These are phyloP conservation scores for Cetonia aurata DNA, from an alignment of 2,888 invertebrate species.

Conservation along the genomic window DNA sequence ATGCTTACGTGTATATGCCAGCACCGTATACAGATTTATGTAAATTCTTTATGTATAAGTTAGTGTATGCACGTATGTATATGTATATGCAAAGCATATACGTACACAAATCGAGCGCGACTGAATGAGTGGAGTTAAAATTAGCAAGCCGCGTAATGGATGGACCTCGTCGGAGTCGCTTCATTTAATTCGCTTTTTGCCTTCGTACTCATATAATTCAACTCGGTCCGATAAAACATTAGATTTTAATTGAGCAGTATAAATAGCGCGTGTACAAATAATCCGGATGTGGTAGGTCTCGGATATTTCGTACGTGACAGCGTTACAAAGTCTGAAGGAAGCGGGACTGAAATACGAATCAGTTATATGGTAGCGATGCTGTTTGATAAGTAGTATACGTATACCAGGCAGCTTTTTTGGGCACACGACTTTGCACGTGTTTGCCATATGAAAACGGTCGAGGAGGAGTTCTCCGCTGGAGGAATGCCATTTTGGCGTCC, in stretches of 20 bases:
- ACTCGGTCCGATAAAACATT: slow-evolving; percentile 35
- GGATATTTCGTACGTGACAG: slow-evolving; percentile 49
- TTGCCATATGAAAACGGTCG: slow-evolving; percentile 51
- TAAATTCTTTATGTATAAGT: background rate
- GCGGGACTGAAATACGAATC: slow-evolving; percentile 51
- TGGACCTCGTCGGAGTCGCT: slow-evolving; percentile 29
- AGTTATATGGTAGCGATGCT: slow-evolving; percentile 45
- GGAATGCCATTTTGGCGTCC: slow-evolving; percentile 54
- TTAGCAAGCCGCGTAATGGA: slow-evolving; percentile 34
- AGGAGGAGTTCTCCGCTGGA: slow-evolving; percentile 52
- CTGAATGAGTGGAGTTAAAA: slow-evolving; percentile 35
- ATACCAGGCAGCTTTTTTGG: slow-evolving; percentile 33
- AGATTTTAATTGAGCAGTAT: slow-evolving; percentile 40
- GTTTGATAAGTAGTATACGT: slow-evolving; percentile 47
- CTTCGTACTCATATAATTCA: slow-evolving; percentile 21
- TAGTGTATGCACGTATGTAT: slow-evolving; percentile 4
- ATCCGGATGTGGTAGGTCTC: slow-evolving; percentile 49
- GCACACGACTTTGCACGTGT: slow-evolving; percentile 51
- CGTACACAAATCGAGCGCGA: slow-evolving; percentile 21
- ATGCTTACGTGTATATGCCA: too few species aligned
- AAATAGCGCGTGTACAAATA: slow-evolving; percentile 40
- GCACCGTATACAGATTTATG: too few species aligned
- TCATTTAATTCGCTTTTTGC: slow-evolving; percentile 34
- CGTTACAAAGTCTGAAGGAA: slow-evolving; percentile 53
- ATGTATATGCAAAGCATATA: slow-evolving; percentile 3